These are phyloP conservation scores for Leptura quadrifasciata DNA, from an alignment of 2,888 invertebrate genomes.

Conservation along the genomic window DNA sequence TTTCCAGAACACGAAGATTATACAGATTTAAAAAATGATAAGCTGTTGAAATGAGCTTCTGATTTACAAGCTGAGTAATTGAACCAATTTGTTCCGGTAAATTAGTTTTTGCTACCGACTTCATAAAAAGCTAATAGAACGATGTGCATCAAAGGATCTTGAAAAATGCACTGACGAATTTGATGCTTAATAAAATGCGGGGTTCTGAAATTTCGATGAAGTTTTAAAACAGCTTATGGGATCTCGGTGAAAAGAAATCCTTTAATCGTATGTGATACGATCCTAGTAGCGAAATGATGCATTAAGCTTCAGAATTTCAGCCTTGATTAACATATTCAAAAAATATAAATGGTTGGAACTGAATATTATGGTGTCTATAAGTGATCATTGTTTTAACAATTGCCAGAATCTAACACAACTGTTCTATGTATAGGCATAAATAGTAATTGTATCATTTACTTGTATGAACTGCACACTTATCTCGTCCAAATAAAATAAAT, in stretches of 20 bases:
- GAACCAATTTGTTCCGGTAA: slow-evolving; percentile 32
- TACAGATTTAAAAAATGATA: slow-evolving; percentile 11
- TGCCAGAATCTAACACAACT: no score
- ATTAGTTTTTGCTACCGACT: slow-evolving; percentile 31
- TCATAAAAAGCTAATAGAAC: slow-evolving; percentile 17
- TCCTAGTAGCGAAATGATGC: no score
- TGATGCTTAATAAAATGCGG: not conserved
- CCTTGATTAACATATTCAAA: no score
- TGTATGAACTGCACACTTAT: no score
- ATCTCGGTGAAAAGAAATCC: not conserved
- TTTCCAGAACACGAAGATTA: not conserved
- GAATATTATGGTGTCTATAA: no score
- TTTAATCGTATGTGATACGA: no score
- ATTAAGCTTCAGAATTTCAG: no score
- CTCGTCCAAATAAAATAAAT: no score
- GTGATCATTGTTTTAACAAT: no score
- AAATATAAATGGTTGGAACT: no score
- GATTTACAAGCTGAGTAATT: slow-evolving; percentile 27
- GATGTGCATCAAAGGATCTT: slow-evolving; percentile 5
- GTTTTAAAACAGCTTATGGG: not conserved
- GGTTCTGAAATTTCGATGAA: not conserved
- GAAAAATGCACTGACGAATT: slow-evolving; percentile 7
- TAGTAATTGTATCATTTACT: no score
- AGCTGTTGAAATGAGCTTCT: slow-evolving; percentile 21
- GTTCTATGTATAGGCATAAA: no score